These are phyloP conservation scores for Champsocephalus gunnari DNA, from an alignment of 2,797 vertebrate genomes.

Conservation along the genomic window DNA sequence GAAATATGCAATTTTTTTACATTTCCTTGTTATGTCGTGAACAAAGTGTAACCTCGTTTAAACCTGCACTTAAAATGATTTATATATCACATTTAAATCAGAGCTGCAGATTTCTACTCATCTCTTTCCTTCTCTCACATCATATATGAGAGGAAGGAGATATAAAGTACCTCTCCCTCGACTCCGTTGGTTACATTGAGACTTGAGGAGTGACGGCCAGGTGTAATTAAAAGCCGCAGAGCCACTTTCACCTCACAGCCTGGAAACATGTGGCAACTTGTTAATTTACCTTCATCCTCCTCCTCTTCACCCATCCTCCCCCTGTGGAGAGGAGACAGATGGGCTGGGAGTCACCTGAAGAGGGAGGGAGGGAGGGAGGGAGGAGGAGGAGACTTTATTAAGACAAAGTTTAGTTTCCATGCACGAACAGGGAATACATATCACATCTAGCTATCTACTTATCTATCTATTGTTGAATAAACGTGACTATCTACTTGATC, in stretches of 20 bases:
- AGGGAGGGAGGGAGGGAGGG: background rate
- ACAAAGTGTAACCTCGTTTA: too few relatives aligned
- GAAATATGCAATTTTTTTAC: too few relatives aligned
- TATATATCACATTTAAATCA: background rate
- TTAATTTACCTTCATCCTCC: conserved; percentile 64
- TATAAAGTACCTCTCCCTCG: background rate
- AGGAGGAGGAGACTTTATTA: background rate
- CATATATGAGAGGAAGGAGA: too few relatives aligned
- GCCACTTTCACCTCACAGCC: conserved; percentile 53
- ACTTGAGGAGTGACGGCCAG: conserved; percentile 40
- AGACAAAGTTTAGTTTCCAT: conserved; percentile 18
- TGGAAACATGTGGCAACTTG: conserved; percentile 81
- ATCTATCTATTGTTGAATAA: too few relatives aligned
- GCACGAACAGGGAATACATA: background rate
- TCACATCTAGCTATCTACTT: background rate
- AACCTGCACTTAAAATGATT: background rate
- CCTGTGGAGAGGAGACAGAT: conserved; percentile 58
- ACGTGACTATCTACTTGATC: too few relatives aligned
- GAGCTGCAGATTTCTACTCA: background rate
- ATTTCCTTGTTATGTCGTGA: too few relatives aligned
- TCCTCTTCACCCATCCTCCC: conserved; percentile 1
- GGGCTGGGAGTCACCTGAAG: conserved; percentile 53
- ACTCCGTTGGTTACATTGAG: conserved; percentile 8
- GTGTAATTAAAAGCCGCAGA: conserved; percentile 71
- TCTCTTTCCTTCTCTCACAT: background rate